phyloP scores from a whole-genome alignment of 2,888 invertebrate species.

The Diplazon laetatorius region DNA sequence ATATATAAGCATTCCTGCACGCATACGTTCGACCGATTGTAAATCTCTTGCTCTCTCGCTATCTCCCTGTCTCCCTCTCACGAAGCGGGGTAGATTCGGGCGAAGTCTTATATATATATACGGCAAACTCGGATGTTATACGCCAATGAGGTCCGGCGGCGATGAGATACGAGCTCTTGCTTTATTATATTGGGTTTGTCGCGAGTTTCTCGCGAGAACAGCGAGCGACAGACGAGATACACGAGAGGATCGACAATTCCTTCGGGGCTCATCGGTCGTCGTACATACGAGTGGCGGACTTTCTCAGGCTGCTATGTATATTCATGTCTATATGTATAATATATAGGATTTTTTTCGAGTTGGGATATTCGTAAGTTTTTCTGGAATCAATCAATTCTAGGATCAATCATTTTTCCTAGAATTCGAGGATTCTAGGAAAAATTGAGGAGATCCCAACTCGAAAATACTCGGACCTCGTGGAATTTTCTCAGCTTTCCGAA shows the following conservation, averaged over 20 bases:
- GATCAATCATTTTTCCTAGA: too few species aligned
- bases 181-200: constrained; percentile 76
- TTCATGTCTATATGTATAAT: too few species aligned
- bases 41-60: constrained; percentile 78
- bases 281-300: constrained; percentile 25
- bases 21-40: constrained; percentile 77
- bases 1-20: constrained; percentile 77
- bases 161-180: constrained; percentile 77
- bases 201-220: constrained; percentile 63
- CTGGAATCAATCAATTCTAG: too few species aligned
- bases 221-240: constrained; percentile 43
- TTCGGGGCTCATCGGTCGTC: constrained; percentile 36
- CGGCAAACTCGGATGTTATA: constrained; percentile 75
- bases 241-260: constrained; percentile 14
- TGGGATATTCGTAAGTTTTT: too few species aligned
- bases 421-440: too few species aligned
- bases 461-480: too few species aligned
- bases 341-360: too few species aligned
- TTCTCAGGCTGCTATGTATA: constrained; percentile 39
- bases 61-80: constrained; percentile 25
- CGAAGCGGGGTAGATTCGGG: constrained; percentile 24
- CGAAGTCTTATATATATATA: constrained; percentile 51
- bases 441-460: too few species aligned
- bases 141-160: constrained; percentile 77
- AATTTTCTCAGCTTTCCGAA: too few species aligned